Evolutionary conservation across 2,797 vertebrate genomes (phyloP), one percentile per base, ranked within the genome.

Genomic region (Chelon labrosus): DNA sequence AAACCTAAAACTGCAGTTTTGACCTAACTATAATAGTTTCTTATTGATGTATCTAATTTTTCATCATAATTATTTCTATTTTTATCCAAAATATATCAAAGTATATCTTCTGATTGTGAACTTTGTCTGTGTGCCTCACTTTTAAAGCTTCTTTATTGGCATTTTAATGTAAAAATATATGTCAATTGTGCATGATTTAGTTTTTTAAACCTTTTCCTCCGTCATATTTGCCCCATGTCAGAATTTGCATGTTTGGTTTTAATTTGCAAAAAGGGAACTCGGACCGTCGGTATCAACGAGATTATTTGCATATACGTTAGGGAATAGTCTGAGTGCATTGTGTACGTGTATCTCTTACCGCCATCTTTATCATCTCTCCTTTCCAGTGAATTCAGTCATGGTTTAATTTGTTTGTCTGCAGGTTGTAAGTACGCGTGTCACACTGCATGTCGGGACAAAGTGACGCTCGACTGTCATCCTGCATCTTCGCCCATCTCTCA

Each of bases 401-500:
- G 2, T 35, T 35, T 0, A 0, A 5, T 49, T 69, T 1, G 0
- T 82, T 11, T 68, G 5, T 54, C 44, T 60, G 63, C 86, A 93
- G 92, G 89, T 12, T 93, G 92, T 79, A 93, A 90, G 39, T 93
- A 92, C 22, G 0, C 87, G 0, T 93, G 92, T 74, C 92, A 93
- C 73, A 20, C 89, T 3, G 69, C 79, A 0, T 93, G 92, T 83
- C 80, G 85, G 64, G 81, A 87, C 53, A 22, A 44, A 56, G 91
- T 93, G 61, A 76, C 83, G 0, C 82, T 93, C 59, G 91, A 93
- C 81, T 93, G 92, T 80, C 84, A 91, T 0, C 70, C 89, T 65
- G 84, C 76, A 16, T 59, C 73, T 0, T 78, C 82, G 0, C 69
- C 75, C 2, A 0, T 78, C 76, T 81, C 58, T 38, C 91, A 84